Evolutionary conservation across 2,113 vertebrate genomes (phyloP), one percentile per base, ranked within the genome.

Genomic region (Epinephelus fuscoguttatus): DNA sequence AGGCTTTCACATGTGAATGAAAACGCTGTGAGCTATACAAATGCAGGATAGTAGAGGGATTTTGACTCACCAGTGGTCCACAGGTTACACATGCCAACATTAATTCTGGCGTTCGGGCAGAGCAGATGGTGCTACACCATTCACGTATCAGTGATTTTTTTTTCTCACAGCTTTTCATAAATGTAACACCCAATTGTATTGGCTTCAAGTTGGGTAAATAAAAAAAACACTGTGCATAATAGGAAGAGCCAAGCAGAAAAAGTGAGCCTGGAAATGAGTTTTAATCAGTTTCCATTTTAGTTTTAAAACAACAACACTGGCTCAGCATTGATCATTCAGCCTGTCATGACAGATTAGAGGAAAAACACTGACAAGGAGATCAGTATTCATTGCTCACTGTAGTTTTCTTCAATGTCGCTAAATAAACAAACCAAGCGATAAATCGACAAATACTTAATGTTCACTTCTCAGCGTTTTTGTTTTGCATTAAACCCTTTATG

Each of bases 81-180:
- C 7, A 45, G 42, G 42, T 45, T 45, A 45, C 42, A 45, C 11
- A 45, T 45, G 33, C 33, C 33, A 37, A 37, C 33, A 37, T 37
- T 6, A 37, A 37, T 37, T 7, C 11, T 45, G 42, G 42, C 11
- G 42, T 11, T 45, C 9, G 8, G 42, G 42, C 11, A 11, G 42
- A 62, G 19, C 76, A 75, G 52, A 79, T 75, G 42, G 73, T 77
- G 42, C 45, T 8, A 10, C 55, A 52, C n/a, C 25, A 74, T 56
- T 56, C 33, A 52, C 13, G 52, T 45, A 70, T 55, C 49, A 50
- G 64, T 52, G 42, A 23, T 55, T 40, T 67, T 53, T 14, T 27
- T 7, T 13, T 4, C 15, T 57, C 30, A 37, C 74, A 61, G 63
- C 53, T 84, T 84, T 86, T 79, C 70, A 59, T 80, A 75, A 87